Base-by-base conservation (phyloP, 2,113 vertebrate species). In the Sturnira hondurensis region DNA sequence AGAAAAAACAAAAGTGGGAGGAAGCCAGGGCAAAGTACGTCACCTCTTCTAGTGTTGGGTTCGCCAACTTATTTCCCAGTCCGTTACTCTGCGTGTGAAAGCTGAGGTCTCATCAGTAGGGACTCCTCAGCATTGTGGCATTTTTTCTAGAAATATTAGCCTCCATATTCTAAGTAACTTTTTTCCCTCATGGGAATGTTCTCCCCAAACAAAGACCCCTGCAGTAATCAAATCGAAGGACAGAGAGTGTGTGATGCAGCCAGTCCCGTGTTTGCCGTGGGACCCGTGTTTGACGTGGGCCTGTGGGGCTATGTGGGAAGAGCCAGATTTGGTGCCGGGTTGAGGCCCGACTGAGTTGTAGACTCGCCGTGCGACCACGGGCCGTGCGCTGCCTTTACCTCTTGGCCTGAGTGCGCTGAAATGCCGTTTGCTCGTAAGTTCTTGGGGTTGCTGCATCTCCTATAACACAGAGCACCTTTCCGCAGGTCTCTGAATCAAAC, bases 21-120 rank as follows among this genome's bases (percentile, higher is more conserved):
- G 98, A 99, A 97, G 89, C 98, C 94, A 97, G 93, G 88, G 98
- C 98, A 94, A 98, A 98, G 99, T 99, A 98, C 76, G 96, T 96
- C 45, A 2, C 19, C 19, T 85, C n/a, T 61, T 84, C 90, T 93
- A 1, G 31, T 74, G 63, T 83, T 24, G 31, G 31, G 38, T 26
- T 63, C 68, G 14, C 9, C 52, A 63, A 0, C 47, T 78, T 67
- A 28, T 91, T 61, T 77, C 47, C 54, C 20, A 52, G 89, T 58
- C 43, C 28, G n/a, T 65, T 36, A 4, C 81, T 56, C 70, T 38
- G 28, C 20, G 19, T 63, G 31, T 16, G 86, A 56, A 73, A 74
- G 31, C 76, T 65, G 38, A 76, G 43, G 41, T 45, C 52, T 58
- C 10, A 5, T 24, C 45, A 67, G 43, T 43, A 10, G 22, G 26